A percentile compares a stretch with the other conserved stretches of the same genome.
Conservation (phyloP, 2,888 invertebrate genomes). For the Drosophila paracracens region DNA sequence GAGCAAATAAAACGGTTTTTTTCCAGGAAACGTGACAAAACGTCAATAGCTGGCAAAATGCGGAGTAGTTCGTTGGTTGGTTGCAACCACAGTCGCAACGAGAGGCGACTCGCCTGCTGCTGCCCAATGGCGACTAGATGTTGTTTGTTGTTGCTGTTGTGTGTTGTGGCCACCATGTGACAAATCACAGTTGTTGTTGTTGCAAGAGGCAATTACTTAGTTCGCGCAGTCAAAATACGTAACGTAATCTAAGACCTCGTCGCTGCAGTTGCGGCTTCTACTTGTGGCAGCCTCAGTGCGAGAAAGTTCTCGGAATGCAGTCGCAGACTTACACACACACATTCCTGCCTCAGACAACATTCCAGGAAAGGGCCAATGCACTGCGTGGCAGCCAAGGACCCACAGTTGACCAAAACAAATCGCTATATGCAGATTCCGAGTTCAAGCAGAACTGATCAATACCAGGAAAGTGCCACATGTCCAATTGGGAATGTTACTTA, state of each 20-base stretch:
- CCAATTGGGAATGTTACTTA: not conserved
- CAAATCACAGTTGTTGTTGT: conserved; percentile 56
- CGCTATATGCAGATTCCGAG: not conserved
- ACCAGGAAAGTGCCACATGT: not conserved
- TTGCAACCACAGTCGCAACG: conserved; percentile 27
- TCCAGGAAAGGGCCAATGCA: conserved; percentile 67
- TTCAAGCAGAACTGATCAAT: not conserved
- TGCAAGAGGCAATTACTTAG: conserved; percentile 69
- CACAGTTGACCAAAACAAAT: conserved; percentile 13
- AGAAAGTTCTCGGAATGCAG: conserved; percentile 64
- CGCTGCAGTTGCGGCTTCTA: conserved; percentile 9
- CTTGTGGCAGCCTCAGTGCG: conserved; percentile 30
- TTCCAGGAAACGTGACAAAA: conserved; percentile 83
- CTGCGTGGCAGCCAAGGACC: conserved; percentile 40
- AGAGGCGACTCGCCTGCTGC: conserved; percentile 41
- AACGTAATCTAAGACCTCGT: conserved; percentile 69
- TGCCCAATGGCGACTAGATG: conserved; percentile 51
- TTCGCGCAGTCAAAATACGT: conserved; percentile 55
- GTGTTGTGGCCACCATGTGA: conserved; percentile 55
- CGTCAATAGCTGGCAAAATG: conserved; percentile 73
- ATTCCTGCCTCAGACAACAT: conserved; percentile 65
- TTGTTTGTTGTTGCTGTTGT: conserved; percentile 23
- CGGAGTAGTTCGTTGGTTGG: conserved; percentile 43
- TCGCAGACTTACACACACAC: conserved; percentile 30
- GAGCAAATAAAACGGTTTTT: conserved; percentile 78